Base-by-base conservation (phyloP, 2,888 invertebrate genomes). In the Lepidochrysops patricia region DNA sequence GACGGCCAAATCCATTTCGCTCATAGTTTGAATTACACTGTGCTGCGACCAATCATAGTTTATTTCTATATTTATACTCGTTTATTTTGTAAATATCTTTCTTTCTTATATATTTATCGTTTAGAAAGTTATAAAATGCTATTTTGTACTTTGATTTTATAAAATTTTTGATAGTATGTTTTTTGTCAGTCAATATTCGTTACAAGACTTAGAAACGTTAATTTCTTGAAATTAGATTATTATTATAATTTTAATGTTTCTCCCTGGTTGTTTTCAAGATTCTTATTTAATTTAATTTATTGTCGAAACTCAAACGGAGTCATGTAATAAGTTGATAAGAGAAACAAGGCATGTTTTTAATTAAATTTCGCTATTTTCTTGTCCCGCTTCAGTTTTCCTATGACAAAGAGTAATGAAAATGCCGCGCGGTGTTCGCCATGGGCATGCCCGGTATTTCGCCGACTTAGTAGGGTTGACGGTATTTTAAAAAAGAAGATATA, bases 371-470 rank as follows among this genome's bases (percentile, higher is more conserved):
- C 62, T 70, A 69, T 74, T 79, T 75, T 74, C 74, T 75, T 70
- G 70, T 60, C 67, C 69, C 71, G 68, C 73, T 78, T 80, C 77
- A 77, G 75, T 78, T 82, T 77, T 74, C 73, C 75, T 78, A 76
- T 79, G 78, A 77, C 76, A 71, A 72, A 66, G 74, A 75, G 75
- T 82, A 82, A 84, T 83, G 76, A 80, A 82, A 82, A 81, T 72
- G 67, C 72, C 72, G 19, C 43, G 43, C 43, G 71, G 74, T 70
- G 76, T 79, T 76, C 72, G 73, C 70, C 68, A 70, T 68, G 70
- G 72, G 64, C 70, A 67, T 68, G 68, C 69, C 63, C 63, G 72
- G 74, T 74, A 78, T 74, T 72, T 70, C 58, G 19, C 32, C 15
- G 54, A 15, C n/a, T n/a, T 4, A 49, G 29, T 32, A 54, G 54